These are phyloP conservation scores for Meriones unguiculatus DNA, from an alignment of 2,113 vertebrate genomes.

Conservation along the genomic window DNA sequence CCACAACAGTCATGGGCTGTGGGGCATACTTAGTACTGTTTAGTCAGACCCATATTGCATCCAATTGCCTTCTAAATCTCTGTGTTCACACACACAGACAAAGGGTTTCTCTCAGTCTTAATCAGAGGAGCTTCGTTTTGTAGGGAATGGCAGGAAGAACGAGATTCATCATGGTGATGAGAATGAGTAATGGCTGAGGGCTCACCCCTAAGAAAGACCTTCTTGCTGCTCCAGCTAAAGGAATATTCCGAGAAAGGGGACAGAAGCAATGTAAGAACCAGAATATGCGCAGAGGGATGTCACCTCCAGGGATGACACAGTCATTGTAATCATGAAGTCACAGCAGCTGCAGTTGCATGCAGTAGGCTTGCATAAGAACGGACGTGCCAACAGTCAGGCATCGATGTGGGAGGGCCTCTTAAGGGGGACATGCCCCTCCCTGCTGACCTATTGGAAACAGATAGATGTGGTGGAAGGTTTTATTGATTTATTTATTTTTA, in stretches of 20 bases:
- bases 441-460: neutral
- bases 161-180: neutral
- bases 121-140: neutral
- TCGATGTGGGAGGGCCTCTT: neutral
- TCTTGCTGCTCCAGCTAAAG: neutral
- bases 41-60: neutral
- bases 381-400: neutral
- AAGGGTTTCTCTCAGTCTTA: neutral
- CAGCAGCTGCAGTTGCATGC: neutral
- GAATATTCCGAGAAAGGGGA: neutral
- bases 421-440: neutral
- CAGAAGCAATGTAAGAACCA: neutral
- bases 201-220: neutral
- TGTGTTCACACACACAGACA: neutral
- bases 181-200: neutral
- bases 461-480: neutral
- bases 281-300: neutral
- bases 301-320: neutral
- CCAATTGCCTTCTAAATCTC: neutral
- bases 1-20: neutral
- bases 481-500: too few species aligned
- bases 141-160: neutral
- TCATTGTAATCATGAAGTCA: neutral
- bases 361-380: neutral
- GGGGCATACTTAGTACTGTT: neutral